A percentile compares a stretch with the other conserved stretches of the same genome.
phyloP scores from a whole-genome alignment of 2,888 invertebrate genomes.

The Eupithecia pulchellata region DNA sequence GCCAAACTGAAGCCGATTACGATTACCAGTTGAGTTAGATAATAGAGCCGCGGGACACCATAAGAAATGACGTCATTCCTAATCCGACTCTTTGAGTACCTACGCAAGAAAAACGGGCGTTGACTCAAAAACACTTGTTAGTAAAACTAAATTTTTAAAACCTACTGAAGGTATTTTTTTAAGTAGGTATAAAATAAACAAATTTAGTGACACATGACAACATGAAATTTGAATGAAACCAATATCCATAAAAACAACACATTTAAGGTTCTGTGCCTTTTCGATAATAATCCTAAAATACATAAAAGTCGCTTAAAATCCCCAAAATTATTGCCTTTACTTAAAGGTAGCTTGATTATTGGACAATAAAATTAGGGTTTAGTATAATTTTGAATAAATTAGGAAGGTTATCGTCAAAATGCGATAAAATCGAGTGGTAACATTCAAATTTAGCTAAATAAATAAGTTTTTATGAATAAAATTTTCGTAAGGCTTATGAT shows the following conservation, averaged over 20 bases:
- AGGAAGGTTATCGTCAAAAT: constrained; percentile 5
- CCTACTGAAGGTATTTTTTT: no score
- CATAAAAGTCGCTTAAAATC: constrained; percentile 25
- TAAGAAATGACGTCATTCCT: no score
- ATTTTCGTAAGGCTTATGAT: neutral
- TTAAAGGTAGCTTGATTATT: neutral
- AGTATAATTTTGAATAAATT: neutral
- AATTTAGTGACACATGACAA: neutral
- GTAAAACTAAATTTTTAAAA: no score
- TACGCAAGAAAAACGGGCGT: no score
- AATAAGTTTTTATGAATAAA: neutral
- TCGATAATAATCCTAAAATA: constrained; percentile 19
- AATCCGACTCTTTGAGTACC: no score
- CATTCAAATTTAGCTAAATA: constrained; percentile 1
- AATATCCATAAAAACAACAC: neutral
- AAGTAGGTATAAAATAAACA: neutral
- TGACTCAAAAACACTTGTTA: no score
- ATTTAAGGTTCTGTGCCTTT: neutral
- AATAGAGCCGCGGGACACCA: no score
- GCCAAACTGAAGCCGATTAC: no score
- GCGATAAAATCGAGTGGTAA: constrained; percentile 4
- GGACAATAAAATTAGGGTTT: neutral
- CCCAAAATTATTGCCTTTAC: constrained; percentile 17
- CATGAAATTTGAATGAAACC: neutral
- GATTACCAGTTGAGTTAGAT: no score